phyloP scores from a whole-genome alignment of 2,888 invertebrate species.

The Sarcophaga carnaria region DNA sequence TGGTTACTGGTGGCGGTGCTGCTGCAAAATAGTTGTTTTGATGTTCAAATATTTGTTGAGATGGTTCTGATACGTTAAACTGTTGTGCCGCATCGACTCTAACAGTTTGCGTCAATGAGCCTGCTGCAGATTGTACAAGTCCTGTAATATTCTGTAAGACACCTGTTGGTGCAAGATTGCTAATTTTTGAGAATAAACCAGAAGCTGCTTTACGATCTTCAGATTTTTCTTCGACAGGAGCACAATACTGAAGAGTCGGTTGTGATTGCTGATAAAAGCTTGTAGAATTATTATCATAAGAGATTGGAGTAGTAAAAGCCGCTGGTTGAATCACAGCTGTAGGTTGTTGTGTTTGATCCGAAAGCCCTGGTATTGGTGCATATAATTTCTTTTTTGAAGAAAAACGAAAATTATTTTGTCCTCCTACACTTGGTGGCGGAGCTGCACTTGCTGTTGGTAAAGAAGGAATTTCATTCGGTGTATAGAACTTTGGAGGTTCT shows the following conservation, averaged over 20 bases:
- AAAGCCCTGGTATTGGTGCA: constrained; percentile 89
- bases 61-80: neutral
- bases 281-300: constrained; percentile 17
- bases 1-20: constrained; percentile 47
- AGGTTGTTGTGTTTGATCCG: constrained; percentile 69
- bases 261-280: constrained; percentile 20
- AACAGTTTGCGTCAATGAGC: constrained; percentile 71
- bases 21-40: constrained; percentile 44
- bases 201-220: constrained; percentile 74
- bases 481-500: constrained; percentile 79
- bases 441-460: constrained; percentile 29
- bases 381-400: constrained; percentile 87
- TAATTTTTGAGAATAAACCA: constrained; percentile 78
- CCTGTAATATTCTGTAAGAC: constrained; percentile 80
- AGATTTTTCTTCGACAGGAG: constrained; percentile 48
- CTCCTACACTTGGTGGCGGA: constrained; percentile 64
- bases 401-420: constrained; percentile 85
- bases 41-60: constrained; percentile 34
- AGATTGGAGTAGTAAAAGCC: constrained; percentile 40
- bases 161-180: constrained; percentile 77
- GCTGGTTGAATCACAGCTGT: constrained; percentile 46
- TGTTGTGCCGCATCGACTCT: constrained; percentile 56
- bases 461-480: constrained; percentile 77
- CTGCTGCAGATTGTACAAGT: constrained; percentile 78
- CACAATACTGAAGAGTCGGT: neutral